Conservation (phyloP, 2,113 vertebrate species). For the Tyto alba region DNA sequence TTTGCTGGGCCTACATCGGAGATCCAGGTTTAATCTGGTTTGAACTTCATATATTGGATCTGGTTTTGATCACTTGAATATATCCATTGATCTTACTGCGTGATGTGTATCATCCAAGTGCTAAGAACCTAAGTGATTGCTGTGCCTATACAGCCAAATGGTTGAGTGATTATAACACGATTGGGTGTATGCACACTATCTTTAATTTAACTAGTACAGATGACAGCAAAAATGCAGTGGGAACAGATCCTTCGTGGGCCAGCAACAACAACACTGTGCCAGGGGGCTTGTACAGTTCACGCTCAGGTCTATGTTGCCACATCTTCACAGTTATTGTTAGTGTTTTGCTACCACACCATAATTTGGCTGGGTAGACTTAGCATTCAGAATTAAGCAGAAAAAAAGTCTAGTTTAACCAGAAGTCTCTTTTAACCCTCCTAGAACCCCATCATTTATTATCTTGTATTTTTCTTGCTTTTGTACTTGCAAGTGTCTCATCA, state of each 20-base stretch:
- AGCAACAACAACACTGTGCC: not conserved
- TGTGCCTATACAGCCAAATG: not conserved
- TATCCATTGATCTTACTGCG: not conserved
- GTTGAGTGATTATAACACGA: accelerated
- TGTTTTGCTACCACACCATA: not conserved
- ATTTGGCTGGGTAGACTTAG: not conserved
- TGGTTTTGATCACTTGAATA: not conserved
- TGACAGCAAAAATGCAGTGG: not conserved
- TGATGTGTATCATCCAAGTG: not conserved
- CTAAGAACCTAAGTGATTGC: accelerated
- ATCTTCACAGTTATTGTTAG: not conserved
- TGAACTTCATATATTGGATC: not conserved
- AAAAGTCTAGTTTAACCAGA: not conserved
- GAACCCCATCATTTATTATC: not conserved
- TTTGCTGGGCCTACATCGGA: accelerated
- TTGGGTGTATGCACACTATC: accelerated
- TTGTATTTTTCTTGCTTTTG: conserved; percentile 6
- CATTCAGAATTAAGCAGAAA: not conserved
- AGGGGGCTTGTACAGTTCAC: not conserved
- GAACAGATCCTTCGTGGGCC: not conserved
- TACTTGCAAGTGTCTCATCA: conserved; percentile 29
- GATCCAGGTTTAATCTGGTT: not conserved
- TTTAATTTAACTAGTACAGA: not conserved
- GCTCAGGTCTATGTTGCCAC: not conserved
- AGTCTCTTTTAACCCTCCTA: not conserved